Percentiles rank a stretch among this genome's conserved stretches.
These are phyloP conservation scores for Pipra filicauda DNA, from an alignment of 2,113 vertebrate genomes.

Conservation along the genomic window DNA sequence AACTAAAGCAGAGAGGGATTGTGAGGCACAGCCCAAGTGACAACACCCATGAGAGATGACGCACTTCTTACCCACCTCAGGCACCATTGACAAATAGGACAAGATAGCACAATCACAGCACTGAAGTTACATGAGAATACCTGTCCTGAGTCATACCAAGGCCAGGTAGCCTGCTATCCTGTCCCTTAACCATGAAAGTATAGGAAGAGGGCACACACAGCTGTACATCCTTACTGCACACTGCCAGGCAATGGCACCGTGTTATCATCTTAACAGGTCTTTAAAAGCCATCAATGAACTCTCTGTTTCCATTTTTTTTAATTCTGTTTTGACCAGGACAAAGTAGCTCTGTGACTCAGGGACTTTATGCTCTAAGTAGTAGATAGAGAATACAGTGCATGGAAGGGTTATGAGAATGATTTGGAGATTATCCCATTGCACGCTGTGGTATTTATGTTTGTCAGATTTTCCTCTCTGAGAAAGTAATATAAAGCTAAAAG, in stretches of 20 bases:
- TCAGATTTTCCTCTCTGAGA: background rate
- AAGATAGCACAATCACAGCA: fast-evolving
- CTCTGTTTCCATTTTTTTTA: background rate
- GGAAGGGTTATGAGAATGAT: background rate
- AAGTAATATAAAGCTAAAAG: background rate
- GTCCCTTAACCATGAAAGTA: background rate
- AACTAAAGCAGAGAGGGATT: fast-evolving
- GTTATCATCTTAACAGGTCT: background rate
- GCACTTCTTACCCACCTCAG: background rate
- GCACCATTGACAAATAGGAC: fast-evolving
- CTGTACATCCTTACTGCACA: background rate
- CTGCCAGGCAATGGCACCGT: background rate
- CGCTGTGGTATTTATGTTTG: background rate
- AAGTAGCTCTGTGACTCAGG: background rate
- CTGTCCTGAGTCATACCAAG: background rate
- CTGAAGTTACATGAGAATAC: background rate
- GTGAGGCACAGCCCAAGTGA: fast-evolving
- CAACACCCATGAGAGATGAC: background rate
- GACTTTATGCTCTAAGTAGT: background rate
- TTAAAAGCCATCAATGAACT: background rate
- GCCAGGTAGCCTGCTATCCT: background rate
- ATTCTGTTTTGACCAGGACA: background rate
- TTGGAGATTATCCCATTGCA: background rate
- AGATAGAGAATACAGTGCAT: background rate
- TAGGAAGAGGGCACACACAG: background rate